Evolutionary conservation across 2,113 vertebrate species (phyloP), one percentile per base, ranked within the genome.

Genomic region (Felis chaus): DNA sequence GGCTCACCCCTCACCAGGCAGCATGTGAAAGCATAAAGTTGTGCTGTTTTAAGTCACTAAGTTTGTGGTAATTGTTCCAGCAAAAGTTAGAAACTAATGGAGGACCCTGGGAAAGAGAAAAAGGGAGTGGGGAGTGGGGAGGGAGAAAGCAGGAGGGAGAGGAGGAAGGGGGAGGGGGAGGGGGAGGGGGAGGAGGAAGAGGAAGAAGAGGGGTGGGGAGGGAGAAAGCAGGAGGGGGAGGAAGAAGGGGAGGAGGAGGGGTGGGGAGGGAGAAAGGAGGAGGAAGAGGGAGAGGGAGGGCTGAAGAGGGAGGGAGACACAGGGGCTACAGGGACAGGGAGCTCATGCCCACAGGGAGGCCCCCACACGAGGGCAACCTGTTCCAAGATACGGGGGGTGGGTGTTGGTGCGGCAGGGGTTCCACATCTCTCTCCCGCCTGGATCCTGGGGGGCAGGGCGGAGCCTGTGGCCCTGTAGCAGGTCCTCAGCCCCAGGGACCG

Each of bases 251-350:
- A 36, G 3, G 71, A 16, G 16, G 66, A n/a, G 19, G 39, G 71
- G 1, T 2, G 23, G 1, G 4, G 11, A 16, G 2, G 23, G 39
- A 16, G 73, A 36, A 36, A 36, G 41, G 41, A 41, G 41, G 41
- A 41, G 41, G 41, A 45, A 45, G 41, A 45, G 3, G 8, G 36
- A 6, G 71, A 16, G 31, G 16, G 66, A 69, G 21, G 39, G 71
- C 1, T 2, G 23, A 1, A 4, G 12, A 16, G 2, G 25, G 39
- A 16, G 73, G 13, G 15, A 29, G 3, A 16, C 27, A 29, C 7
- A 9, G 36, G 25, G 73, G 36, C 41, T 29, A 27, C 41, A 31
- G 41, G 27, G 74, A 18, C 41, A 8, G 27, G 41, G 13, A 31
- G 13, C 74, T 31, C 23, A 16, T 4, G 41, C 41, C 14, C 31